Percentiles rank a stretch among this genome's conserved stretches.
Conservation (phyloP, 1,140 invertebrate species). For the Orchestia grillus region DNA sequence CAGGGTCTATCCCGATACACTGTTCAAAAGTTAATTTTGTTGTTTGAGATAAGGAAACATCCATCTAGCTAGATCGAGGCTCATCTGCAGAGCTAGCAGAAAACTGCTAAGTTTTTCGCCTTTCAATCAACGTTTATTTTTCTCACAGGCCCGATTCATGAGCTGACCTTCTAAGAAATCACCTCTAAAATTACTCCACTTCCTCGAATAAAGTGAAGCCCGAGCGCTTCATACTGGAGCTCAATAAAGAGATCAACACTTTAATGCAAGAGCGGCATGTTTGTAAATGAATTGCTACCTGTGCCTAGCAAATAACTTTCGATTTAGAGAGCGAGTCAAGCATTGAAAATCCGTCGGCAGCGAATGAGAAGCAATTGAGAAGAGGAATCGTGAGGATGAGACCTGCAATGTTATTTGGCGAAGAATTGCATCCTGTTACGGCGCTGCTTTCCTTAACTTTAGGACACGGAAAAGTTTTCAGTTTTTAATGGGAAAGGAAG, state of each 20-base stretch:
- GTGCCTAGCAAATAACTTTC: conserved; percentile 35
- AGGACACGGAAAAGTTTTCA: neutral
- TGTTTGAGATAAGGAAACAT: too few relatives aligned
- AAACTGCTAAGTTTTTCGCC: too few relatives aligned
- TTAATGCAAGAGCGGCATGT: neutral
- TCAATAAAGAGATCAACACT: neutral
- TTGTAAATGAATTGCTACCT: conserved; percentile 11
- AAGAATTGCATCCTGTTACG: neutral
- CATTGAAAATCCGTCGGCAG: conserved; percentile 23
- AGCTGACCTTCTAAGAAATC: too few relatives aligned
- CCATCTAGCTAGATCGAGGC: too few relatives aligned
- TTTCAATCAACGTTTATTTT: too few relatives aligned
- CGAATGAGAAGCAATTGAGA: conserved; percentile 41
- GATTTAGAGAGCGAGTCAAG: neutral
- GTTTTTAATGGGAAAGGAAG: neutral
- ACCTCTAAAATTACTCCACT: too few relatives aligned
- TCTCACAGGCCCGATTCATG: too few relatives aligned
- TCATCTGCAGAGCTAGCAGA: too few relatives aligned
- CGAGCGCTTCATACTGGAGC: neutral
- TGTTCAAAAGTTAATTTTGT: too few relatives aligned
- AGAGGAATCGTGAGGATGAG: conserved; percentile 4
- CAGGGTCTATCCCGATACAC: too few relatives aligned
- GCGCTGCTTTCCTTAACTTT: neutral
- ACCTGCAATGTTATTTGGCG: neutral
- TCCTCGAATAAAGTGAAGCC: too few relatives aligned